Base-by-base conservation (phyloP, 2,797 vertebrate species). In the Tarsius wallacei region DNA sequence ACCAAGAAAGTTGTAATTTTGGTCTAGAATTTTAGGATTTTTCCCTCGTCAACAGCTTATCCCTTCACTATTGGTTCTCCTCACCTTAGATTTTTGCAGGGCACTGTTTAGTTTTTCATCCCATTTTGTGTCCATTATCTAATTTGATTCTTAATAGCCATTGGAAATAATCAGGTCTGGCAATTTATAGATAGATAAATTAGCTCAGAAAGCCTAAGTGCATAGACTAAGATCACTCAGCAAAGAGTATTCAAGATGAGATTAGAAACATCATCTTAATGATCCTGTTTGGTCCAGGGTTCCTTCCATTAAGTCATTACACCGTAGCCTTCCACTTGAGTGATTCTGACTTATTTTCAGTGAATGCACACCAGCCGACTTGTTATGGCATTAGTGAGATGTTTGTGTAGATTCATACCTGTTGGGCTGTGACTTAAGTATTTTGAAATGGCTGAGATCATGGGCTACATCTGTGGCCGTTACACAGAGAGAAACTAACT, bases 401-500 rank as follows among this genome's bases (percentile, higher is more conserved):
- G 55, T 76, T 53, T 73, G 14, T 47, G 5, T 21, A 19, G 70
- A 19, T 93, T 85, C 71, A 73, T 64, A 71, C 55, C 31, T 36
- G 5, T 24, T 90, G 59, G n/a, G 28, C 51, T 57, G 15, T 86
- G 77, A 36, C 76, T 31, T 95, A 22, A 51, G 80, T 89, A 14
- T 84, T 91, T 90, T 73, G 49, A 92, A 90, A 57, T 76, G 61
- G 22, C 73, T 78, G 57, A 76, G 31, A 77, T 87, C 68, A 42
- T 82, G 78, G 36, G 78, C 51, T 84, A 31, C 14, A 33, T 51
- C 36, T 15, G 0, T 61, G 53, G 61, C 70, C n/a, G 26, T 61
- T 83, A 64, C 31, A 16, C 14, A 49, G 53, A 74, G 16, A 51
- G 78, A 82, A 61, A 22, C 47, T 36, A 55, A 53, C 64, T 81